Base-by-base conservation (phyloP, 2,888 invertebrate genomes). In the Cremastinae sp. region DNA sequence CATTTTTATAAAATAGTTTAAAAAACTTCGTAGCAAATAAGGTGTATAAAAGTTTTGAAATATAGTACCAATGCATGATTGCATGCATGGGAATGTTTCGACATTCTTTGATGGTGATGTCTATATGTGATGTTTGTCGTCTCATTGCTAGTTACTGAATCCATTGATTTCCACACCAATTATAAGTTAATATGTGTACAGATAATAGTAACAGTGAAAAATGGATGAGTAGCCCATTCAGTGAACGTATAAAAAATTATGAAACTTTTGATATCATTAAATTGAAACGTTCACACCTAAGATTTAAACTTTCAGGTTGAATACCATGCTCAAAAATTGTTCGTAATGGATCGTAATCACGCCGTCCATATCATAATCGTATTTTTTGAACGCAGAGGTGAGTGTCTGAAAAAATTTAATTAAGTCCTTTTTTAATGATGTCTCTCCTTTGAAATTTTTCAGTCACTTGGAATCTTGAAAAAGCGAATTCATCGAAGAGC, bases 281-380 rank as follows among this genome's bases (percentile, higher is more conserved):
- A 43, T 34, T 10, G 16, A 34, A 49, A 49, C 9, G 12, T n/a
- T 18, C 12, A 9, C 36, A 36, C 36, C 10, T 9, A 65, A 14
- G 18, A 20, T 16, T 91, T 91, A 93, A 79, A 95, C 92, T 91
- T 95, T 95, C 59, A 96, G 90, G 84, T 94, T 94, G 87, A 96
- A 95, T 28, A 98, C 97, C 94, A 98, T 96, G 84, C 94, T 95
- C 73, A 98, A 92, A 90, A 98, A 98, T 89, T 98, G 97, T 90
- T 98, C 98, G 86, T 98, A 98, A 84, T 96, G 95, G 85, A 98
- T 97, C 65, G 96, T 96, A 80, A 98, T 98, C 69, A 97, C 94
- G n/a, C 98, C 98, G 90, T 97, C 97, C 91, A 96, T 94, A 88
- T 98, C 97, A 0, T 96, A 96, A 89, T 98, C 98, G 85, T 94